Base-by-base conservation (phyloP, 1,140 invertebrate genomes). In the Zelostemma sp. region DNA sequence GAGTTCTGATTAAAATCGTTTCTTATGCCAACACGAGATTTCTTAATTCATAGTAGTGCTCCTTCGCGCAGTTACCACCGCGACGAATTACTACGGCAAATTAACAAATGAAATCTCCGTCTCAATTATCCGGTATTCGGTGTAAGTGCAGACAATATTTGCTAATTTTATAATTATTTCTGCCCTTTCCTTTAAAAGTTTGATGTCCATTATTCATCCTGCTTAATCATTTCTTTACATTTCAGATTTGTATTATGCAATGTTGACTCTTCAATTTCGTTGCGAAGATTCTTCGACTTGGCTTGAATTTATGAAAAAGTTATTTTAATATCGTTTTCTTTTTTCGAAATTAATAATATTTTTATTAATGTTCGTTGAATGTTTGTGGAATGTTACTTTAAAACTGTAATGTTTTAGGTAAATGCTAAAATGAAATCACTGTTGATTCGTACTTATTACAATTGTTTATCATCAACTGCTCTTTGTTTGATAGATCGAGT, bases 31-130 rank as follows among this genome's bases (percentile, higher is more conserved):
- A 41, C 17, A 14, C 31, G 12, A 16, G 35, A 49, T 49, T 56
- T 47, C 45, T 49, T 53, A 4, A 35, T 48, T 35, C 35, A 19
- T 28, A 16, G 61, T 67, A 43, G 6, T 54, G 60, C 33, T 43
- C 40, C 28, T 17, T 45, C 14, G 38, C 35, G 48, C 54, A 54
- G 62, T 68, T 62, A 58, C 58, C 51, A 48, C 57, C 47, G 35
- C 51, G 19, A 56, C 45, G 53, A 62, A 61, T 62, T 45, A 54
- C 54, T 55, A 6, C n/a, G 33, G 16, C 4, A 53, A 62, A 62
- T 68, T 62, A 48, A 54, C 40, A 68, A 62, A 54, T 45, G 54
- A 53, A 57, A 62, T 40, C 49, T 17, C 12, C 15, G 35, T 33
- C 15, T 46, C 33, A 38, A 40, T 15, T 66, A 41, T n/a, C n/a